A percentile compares a stretch with the other conserved stretches of the same genome.
phyloP scores from a whole-genome alignment of 1,140 invertebrate species.

The Stratiolaelaps scimitus region DNA sequence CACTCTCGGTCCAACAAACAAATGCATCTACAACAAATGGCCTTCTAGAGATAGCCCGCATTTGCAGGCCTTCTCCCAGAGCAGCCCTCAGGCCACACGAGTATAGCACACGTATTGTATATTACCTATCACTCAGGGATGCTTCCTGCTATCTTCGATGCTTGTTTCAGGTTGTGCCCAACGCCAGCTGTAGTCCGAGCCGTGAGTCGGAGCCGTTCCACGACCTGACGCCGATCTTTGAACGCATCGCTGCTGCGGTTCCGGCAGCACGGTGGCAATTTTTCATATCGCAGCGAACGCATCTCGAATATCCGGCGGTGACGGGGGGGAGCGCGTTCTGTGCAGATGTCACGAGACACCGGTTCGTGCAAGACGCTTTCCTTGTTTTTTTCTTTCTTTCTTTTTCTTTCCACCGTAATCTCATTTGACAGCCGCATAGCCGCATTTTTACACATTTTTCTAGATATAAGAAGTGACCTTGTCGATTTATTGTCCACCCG shows the following conservation, averaged over 20 bases:
- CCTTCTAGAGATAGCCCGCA: too few species aligned
- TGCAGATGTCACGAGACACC: slow-evolving; percentile 9
- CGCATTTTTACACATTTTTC: neutral
- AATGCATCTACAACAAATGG: too few species aligned
- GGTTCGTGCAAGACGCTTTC: neutral
- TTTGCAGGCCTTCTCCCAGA: too few species aligned
- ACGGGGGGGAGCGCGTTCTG: neutral
- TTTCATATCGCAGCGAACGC: neutral
- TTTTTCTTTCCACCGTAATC: neutral
- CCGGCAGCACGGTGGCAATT: slow-evolving; percentile 14
- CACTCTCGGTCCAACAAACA: neutral
- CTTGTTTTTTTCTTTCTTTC: neutral
- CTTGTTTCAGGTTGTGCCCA: neutral
- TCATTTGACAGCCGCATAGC: neutral
- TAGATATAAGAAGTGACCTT: neutral
- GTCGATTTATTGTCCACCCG: neutral
- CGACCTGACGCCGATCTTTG: neutral
- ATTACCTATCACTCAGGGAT: too few species aligned
- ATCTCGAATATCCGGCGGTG: slow-evolving; percentile 7
- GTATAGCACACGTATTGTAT: too few species aligned
- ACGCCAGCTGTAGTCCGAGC: neutral
- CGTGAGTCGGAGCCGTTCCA: neutral
- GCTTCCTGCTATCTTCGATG: neutral
- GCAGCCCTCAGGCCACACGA: too few species aligned
- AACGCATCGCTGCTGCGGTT: neutral